Conservation (phyloP, 2,888 invertebrate genomes). For the Rhopalosiphum nymphaeae region DNA sequence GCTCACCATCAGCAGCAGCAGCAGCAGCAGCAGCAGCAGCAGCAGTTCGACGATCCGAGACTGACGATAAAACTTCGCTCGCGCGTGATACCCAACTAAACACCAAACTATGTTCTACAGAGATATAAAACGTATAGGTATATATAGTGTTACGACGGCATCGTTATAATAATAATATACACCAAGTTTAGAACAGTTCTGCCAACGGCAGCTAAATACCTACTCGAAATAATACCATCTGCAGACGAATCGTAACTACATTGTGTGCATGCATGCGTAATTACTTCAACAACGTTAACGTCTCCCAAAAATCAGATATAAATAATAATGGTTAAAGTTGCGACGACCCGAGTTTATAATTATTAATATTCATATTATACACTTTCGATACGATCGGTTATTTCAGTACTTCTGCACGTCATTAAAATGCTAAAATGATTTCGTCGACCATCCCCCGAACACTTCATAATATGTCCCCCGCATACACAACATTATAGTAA, state of each 20-base stretch:
- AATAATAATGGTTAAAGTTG: constrained; percentile 17
- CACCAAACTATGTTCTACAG: background rate
- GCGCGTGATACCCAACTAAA: background rate
- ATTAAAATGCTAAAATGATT: too few relatives aligned
- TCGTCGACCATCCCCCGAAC: too few relatives aligned
- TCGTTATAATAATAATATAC: background rate
- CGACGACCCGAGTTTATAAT: background rate
- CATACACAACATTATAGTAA: too few relatives aligned
- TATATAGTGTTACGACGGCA: background rate
- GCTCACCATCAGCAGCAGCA: background rate
- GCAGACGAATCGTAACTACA: background rate
- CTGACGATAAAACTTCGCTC: background rate
- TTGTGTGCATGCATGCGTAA: background rate
- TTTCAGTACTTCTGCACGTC: too few relatives aligned
- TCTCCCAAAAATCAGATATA: background rate
- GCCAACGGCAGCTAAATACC: background rate
- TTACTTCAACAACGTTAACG: background rate
- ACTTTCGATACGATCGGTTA: background rate
- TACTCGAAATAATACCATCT: background rate
- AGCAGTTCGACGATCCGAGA: background rate
- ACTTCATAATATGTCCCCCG: too few relatives aligned
- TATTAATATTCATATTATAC: background rate
- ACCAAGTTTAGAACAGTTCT: background rate
- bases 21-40: too few relatives aligned
- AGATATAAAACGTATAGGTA: background rate